Evolutionary conservation across 2,113 vertebrate species (phyloP).

Genomic region (Maccullochella peelii): DNA sequence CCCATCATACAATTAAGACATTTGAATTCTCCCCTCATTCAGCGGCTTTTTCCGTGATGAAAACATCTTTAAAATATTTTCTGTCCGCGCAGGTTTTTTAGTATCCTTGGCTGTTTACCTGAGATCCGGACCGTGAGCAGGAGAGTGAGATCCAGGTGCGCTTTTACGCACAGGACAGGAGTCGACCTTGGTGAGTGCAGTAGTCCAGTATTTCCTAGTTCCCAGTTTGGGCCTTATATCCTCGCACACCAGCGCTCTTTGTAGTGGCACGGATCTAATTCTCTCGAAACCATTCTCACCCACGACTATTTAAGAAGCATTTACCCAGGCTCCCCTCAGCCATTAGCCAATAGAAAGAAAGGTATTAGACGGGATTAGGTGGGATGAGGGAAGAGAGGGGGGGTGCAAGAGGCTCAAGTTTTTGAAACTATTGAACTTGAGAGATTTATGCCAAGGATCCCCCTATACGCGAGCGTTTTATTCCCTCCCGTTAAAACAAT

Average conservation of each 20-base stretch:
- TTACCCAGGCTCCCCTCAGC: constrained; percentile 84
- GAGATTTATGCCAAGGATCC: constrained; percentile 85
- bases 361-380: constrained; percentile 88
- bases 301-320: constrained; percentile 86
- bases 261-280: constrained; percentile 63
- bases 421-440: constrained; percentile 89
- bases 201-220: constrained; percentile 37
- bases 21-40: neutral
- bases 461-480: constrained; percentile 81
- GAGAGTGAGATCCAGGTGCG: constrained; percentile 26
- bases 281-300: constrained; percentile 79
- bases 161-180: constrained; percentile 13
- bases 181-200: neutral
- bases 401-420: constrained; percentile 82
- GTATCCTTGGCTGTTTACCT: constrained; percentile 53
- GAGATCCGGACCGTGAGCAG: constrained; percentile 33
- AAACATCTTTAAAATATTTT: neutral
- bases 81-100: neutral
- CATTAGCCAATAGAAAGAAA: constrained; percentile 89
- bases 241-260: constrained; percentile 54
- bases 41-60: neutral
- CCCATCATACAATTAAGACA: neutral
- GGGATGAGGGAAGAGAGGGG: constrained; percentile 83
- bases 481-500: constrained; percentile 86
- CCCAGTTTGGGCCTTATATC: constrained; percentile 43